phyloP scores from a whole-genome alignment of 2,888 invertebrate species.

The Limnephilus marmoratus region DNA sequence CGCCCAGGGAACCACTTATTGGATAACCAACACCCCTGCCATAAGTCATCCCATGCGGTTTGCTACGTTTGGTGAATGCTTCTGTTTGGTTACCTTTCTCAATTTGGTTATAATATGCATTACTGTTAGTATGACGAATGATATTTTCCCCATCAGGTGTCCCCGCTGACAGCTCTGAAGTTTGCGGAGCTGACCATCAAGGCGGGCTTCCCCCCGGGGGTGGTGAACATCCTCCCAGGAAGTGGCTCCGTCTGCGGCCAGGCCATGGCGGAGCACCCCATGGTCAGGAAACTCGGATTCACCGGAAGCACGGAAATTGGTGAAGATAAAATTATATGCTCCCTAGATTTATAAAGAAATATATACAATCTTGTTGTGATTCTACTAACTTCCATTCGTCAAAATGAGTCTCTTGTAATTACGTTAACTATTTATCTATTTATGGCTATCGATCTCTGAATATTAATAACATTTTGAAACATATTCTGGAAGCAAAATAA shows the following conservation, averaged over 20 bases:
- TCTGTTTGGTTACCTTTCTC: background rate
- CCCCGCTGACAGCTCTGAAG: conserved; percentile 95
- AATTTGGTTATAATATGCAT: background rate
- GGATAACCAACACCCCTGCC: no score
- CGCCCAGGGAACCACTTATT: no score
- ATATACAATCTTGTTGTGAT: no score
- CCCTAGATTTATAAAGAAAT: no score
- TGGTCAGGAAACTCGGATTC: conserved; percentile 94
- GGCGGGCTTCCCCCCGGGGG: conserved; percentile 97
- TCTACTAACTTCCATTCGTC: no score
- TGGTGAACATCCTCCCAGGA: conserved; percentile 95
- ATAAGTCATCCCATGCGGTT: no score
- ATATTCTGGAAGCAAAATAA: no score
- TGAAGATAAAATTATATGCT: conserved; percentile 65
- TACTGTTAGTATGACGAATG: background rate
- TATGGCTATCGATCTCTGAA: no score
- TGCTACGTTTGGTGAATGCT: no score
- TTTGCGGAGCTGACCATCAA: conserved; percentile 93
- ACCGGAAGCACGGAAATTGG: conserved; percentile 97
- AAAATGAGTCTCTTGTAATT: no score
- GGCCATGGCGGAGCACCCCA: conserved; percentile 90
- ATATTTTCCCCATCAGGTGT: conserved; percentile 75
- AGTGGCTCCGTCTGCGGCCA: conserved; percentile 89
- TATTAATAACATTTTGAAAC: no score
- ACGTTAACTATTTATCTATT: no score